phyloP scores from a whole-genome alignment of 2,113 vertebrate species.

The Psephotus haematonotus region DNA sequence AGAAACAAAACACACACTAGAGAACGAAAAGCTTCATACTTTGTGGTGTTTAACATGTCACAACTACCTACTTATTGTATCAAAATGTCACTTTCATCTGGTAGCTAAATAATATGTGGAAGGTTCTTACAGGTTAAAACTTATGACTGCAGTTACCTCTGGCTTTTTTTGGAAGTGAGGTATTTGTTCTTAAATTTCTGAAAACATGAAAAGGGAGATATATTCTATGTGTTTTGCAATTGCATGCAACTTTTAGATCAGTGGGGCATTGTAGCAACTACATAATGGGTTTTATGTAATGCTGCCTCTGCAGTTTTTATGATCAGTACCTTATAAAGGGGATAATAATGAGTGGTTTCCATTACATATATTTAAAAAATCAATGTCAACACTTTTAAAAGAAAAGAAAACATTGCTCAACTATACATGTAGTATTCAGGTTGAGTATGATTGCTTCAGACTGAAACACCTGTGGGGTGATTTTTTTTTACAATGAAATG shows the following conservation, averaged over 20 bases:
- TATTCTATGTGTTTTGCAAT: slow-evolving; percentile 5
- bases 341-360: slow-evolving; percentile 48
- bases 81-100: neutral
- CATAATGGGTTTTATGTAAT: slow-evolving; percentile 41
- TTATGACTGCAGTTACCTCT: neutral
- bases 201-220: slow-evolving; percentile 17
- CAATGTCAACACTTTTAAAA: slow-evolving; percentile 43
- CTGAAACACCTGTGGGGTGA: neutral
- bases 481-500: neutral
- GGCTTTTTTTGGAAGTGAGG: neutral
- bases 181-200: neutral
- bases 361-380: slow-evolving; percentile 40
- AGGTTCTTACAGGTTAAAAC: slow-evolving; percentile 1
- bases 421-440: neutral
- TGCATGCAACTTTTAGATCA: slow-evolving; percentile 11
- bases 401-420: slow-evolving; percentile 49
- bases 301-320: slow-evolving; percentile 46
- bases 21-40: neutral
- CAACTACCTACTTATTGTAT: neutral
- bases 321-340: slow-evolving; percentile 27
- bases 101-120: neutral
- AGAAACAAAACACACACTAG: neutral
- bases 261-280: neutral
- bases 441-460: slow-evolving; percentile 25
- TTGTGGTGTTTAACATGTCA: slow-evolving; percentile 3